Evolutionary conservation across 2,113 vertebrate species (phyloP), one percentile per base, ranked within the genome.

Genomic region (Cacatua alba): DNA sequence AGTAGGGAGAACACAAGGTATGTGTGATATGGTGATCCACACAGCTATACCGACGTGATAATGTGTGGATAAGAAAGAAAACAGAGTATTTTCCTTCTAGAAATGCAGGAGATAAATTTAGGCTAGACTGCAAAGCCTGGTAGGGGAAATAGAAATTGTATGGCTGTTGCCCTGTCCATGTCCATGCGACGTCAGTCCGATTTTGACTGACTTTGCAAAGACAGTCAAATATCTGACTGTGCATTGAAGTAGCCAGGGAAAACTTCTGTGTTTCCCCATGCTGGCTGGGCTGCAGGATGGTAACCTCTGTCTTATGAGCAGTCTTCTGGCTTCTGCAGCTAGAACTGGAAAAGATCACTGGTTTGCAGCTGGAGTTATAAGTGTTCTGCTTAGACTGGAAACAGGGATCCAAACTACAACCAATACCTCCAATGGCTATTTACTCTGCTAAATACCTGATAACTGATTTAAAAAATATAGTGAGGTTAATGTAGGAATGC

Each of bases 181-280:
- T 6, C 0, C 1, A 55, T 59, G 55, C 44, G 71, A 75, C 79
- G 25, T 37, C 53, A 57, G 44, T 48, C 55, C 48, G 51, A 84
- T 78, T 76, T 52, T 68, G 65, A 57, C 81, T n/a, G 70, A 63
- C 35, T 86, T 64, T 37, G 48, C 68, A 88, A 67, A 92, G 83
- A 48, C 33, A 25, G 26, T 70, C 59, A 53, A 10, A 67, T 63
- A 10, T 29, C 62, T 80, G 80, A 29, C 41, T 53, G 33, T 35
- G 52, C 48, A 11, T 1, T n/a, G 64, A 41, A 57, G 88, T 39
- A 64, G 43, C 23, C 71, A 9, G 13, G 8, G 80, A 57, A 43
- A 60, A 48, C 13, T 37, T 28, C 2, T 2, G n/a, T 57, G 64
- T 6, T 44, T 60, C 6, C 29, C 6, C 0, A 1, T 18, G 49